A percentile compares a stretch with the other conserved stretches of the same genome.
Evolutionary conservation across 2,888 invertebrate genomes (phyloP).

Genomic region (Thera britannica): DNA sequence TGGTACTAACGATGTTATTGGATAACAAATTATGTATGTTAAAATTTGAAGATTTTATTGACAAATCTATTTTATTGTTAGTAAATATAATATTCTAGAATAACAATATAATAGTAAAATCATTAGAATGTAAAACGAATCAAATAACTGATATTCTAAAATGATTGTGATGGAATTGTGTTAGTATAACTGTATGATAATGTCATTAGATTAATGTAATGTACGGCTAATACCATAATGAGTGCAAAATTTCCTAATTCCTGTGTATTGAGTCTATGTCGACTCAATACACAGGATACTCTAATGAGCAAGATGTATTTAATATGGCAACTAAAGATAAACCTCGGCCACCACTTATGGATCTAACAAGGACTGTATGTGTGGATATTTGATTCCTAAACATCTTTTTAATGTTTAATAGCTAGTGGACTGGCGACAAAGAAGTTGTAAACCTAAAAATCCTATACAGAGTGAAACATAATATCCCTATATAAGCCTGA

Average conservation of each 20-base stretch:
- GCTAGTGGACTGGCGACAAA: too few species aligned
- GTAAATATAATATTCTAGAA: constrained; percentile 38
- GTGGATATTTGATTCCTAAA: too few species aligned
- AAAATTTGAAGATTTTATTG: constrained; percentile 79
- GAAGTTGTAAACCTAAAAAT: too few species aligned
- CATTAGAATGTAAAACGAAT: constrained; percentile 63
- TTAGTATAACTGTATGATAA: constrained; percentile 69
- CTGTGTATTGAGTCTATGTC: background rate
- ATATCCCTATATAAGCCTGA: too few species aligned
- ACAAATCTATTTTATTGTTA: constrained; percentile 79
- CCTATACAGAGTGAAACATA: too few species aligned
- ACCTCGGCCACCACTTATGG: background rate
- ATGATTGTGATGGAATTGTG: constrained; percentile 83
- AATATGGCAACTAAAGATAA: too few species aligned
- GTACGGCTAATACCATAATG: constrained; percentile 21
- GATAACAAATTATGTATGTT: constrained; percentile 58
- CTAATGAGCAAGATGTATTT: too few species aligned
- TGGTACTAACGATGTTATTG: background rate
- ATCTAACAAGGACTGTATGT: background rate
- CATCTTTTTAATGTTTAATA: too few species aligned
- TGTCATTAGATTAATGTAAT: constrained; percentile 47
- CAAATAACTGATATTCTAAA: constrained; percentile 84
- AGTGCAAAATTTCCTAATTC: constrained; percentile 3
- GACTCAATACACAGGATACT: too few species aligned
- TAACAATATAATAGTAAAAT: constrained; percentile 35